Evolutionary conservation across 2,888 invertebrate genomes (phyloP).

Genomic region (Pardosa pseudoannulata): DNA sequence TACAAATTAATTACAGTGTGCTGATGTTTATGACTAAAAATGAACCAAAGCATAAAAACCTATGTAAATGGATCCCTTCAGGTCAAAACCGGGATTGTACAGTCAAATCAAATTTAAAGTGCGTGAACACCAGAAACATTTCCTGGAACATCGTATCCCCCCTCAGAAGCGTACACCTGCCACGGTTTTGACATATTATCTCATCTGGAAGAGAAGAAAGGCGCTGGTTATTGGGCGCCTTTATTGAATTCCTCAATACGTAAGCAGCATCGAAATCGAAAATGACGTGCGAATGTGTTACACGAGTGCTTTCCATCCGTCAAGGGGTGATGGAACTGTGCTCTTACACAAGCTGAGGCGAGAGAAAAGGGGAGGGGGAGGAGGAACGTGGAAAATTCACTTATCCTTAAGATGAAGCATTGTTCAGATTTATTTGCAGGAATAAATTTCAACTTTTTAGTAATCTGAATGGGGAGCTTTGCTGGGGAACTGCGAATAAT

Average conservation of each 20-base stretch:
- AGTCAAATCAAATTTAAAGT: neutral
- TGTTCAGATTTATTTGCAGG: constrained; percentile 1
- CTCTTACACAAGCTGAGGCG: neutral
- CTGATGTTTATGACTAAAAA: no score
- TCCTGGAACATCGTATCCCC: neutral
- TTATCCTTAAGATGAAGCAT: neutral
- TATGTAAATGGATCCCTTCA: no score
- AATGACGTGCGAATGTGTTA: constrained; percentile 15
- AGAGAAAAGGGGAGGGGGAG: neutral
- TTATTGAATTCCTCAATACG: constrained; percentile 13
- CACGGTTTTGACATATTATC: constrained; percentile 8
- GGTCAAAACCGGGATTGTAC: neutral
- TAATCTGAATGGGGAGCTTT: no score
- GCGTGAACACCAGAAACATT: neutral
- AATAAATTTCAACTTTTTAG: neutral
- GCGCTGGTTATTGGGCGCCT: neutral
- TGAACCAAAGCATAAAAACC: no score
- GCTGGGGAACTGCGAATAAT: no score
- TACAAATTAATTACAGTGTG: no score
- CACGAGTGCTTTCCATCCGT: constrained; percentile 2
- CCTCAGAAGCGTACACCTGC: neutral
- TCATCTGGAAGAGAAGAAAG: neutral
- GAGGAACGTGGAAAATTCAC: neutral
- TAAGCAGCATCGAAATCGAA: neutral
- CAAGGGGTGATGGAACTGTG: constrained; percentile 8